phyloP scores from a whole-genome alignment of 2,113 vertebrate species.

The Aythya baeri region DNA sequence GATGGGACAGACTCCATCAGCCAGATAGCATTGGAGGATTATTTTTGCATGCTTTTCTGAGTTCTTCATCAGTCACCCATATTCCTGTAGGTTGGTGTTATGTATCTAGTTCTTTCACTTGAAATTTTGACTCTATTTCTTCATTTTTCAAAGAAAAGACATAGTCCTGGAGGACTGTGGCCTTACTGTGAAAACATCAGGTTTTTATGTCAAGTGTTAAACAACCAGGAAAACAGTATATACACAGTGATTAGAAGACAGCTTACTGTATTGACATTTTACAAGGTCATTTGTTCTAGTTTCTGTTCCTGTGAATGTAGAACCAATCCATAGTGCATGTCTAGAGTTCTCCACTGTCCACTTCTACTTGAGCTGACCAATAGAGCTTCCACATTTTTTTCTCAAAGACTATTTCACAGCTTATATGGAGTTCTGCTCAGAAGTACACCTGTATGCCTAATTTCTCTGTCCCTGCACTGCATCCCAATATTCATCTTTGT shows the following conservation, averaged over 20 bases:
- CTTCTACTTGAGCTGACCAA: background rate
- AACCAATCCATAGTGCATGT: rapidly evolving
- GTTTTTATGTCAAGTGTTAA: background rate
- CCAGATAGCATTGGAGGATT: background rate
- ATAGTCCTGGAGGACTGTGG: background rate
- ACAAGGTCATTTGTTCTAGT: background rate
- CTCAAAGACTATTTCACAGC: background rate
- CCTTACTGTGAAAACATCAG: background rate
- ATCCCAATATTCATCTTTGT: background rate
- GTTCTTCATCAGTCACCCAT: background rate
- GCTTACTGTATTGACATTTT: background rate
- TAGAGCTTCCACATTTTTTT: rapidly evolving
- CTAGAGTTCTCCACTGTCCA: background rate
- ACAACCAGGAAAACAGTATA: background rate
- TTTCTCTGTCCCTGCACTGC: background rate
- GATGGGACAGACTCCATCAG: background rate
- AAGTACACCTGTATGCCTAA: background rate
- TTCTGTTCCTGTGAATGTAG: background rate
- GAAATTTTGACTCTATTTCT: background rate
- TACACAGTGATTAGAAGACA: background rate
- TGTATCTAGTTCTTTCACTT: background rate
- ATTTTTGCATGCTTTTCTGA: background rate
- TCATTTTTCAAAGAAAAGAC: background rate
- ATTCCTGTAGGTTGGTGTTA: background rate
- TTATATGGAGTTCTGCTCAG: background rate